Base-by-base conservation (phyloP, 2,888 invertebrate genomes). In the Cryptus armator region DNA sequence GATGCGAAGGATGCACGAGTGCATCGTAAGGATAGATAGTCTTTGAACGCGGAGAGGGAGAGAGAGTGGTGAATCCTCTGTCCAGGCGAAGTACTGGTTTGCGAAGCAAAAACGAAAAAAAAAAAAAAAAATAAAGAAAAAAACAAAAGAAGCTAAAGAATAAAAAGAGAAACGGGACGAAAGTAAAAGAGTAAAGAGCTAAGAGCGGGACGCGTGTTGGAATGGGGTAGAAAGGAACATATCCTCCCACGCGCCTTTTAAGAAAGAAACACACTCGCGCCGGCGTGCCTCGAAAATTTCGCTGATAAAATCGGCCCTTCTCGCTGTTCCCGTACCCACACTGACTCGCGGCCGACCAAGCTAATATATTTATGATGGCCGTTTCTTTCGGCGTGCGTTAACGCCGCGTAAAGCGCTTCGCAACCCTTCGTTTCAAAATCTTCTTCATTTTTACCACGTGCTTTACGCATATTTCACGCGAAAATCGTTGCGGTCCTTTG, bases 291-390 rank as follows among this genome's bases (percentile, higher is more conserved):
- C 89, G 88, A 92, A 92, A 86, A 92, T 91, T 91, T 90, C 88
- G 86, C 86, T 91, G 92, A 92, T 92, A 92, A 92, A 91, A 92
- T 92, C 92, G 88, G 87, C 88, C 89, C 83, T 80, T 86, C 87
- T 81, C 75, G 84, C 81, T 56, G 79, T 70, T 67, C 64, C 62
- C 37, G 37, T 56, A 19, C 16, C 64, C 86, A 82, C 84, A 84
- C 88, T 88, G 84, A 87, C 76, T 19, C 71, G 29, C 29, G 44
- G 66, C 88, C 90, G 84, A 82, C 87, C 89, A 56, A 76, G 81
- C 84, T 86, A 91, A 92, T 91, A 91, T 91, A 91, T 92, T 92
- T 91, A 91, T 91, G 89, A 92, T 92, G 90, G 91, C 90, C 89
- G 89, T 86, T 86, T 86, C 85, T 74, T 53, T 72, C 46, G 56